phyloP scores from a whole-genome alignment of 2,113 vertebrate genomes.

The Balaenoptera acutorostrata region DNA sequence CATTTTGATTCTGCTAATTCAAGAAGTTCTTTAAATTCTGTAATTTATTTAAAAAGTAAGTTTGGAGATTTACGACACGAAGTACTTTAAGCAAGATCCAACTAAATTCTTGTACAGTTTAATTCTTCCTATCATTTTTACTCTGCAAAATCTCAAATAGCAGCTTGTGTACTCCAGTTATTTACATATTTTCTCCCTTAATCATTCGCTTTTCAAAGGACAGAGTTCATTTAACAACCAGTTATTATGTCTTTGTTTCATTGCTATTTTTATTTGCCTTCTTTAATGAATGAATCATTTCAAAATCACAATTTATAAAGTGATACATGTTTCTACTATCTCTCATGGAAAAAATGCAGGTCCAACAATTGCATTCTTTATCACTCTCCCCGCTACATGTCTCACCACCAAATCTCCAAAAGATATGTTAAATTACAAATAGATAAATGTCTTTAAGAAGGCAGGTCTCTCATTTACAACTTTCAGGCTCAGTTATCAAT shows the following conservation, averaged over 20 bases:
- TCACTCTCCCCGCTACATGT: not conserved
- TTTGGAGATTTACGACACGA: not conserved
- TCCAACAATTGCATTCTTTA: not conserved
- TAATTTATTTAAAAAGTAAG: not conserved
- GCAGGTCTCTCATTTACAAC: not conserved
- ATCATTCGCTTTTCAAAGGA: conserved; percentile 32
- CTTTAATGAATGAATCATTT: conserved; percentile 35
- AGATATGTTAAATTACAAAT: not conserved
- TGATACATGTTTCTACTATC: not conserved
- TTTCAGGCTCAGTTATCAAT: not conserved
- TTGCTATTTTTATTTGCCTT: conserved; percentile 38
- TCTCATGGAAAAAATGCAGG: not conserved
- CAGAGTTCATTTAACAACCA: conserved; percentile 52
- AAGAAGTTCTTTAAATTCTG: conserved; percentile 31
- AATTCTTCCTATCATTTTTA: not conserved
- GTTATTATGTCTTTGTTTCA: conserved; percentile 37
- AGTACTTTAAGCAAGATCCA: conserved; percentile 43
- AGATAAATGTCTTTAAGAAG: not conserved
- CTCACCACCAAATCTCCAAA: not conserved
- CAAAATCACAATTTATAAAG: conserved; percentile 29
- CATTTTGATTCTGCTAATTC: conserved; percentile 29
- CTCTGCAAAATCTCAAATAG: conserved; percentile 35
- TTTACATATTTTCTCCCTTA: conserved; percentile 46
- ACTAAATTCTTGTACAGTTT: conserved; percentile 32
- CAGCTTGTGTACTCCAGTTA: conserved; percentile 27